Evolutionary conservation across 2,797 vertebrate genomes (phyloP), one percentile per base, ranked within the genome.

Genomic region (Cygnus olor): DNA sequence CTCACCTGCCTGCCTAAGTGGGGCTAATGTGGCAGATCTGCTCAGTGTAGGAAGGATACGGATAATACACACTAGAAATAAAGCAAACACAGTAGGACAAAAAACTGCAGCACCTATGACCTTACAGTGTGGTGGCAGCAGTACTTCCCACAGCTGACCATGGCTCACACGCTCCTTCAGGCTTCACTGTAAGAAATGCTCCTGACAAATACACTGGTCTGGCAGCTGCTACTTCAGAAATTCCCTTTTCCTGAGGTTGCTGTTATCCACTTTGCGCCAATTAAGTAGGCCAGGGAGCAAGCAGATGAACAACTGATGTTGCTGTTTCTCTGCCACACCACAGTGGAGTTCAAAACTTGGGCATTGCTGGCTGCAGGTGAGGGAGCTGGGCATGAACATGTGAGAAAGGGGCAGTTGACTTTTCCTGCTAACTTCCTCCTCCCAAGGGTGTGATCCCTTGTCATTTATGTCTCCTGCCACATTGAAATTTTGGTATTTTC

Each of bases 251-350:
- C 15, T 34, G 44, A 22, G 18, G 18, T 20, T 9, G 5, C 24
- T 5, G 3, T n/a, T 24, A 22, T 5, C 34, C 10, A 4, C 38
- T 36, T 36, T 6, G 0, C 14, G 22, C 11, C 68, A 15, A 3
- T 32, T 10, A 2, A 11, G 27, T 16, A 36, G 36, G 66, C 21
- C 38, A 27, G 27, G n/a, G 58, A 64, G 27, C 58, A 17, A 36
- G 58, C 20, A 3, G 58, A 24, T 49, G 22, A 17, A 13, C 9
- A 6, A 24, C 30, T 8, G 11, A n/a, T 36, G 66, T 27, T 27
- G 45, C 66, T 36, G n/a, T 49, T 49, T 10, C 80, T 53, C 80
- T 30, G 66, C 36, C 9, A 0, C 5, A 20, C 47, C 25, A 3
- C 38, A 25, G 24, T 10, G 14, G 25, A 5, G 21, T 20, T 17